These are phyloP conservation scores for Paracentrotus lividus DNA, from an alignment of 53 echinoderm and acorn worm species.

Conservation along the genomic window DNA sequence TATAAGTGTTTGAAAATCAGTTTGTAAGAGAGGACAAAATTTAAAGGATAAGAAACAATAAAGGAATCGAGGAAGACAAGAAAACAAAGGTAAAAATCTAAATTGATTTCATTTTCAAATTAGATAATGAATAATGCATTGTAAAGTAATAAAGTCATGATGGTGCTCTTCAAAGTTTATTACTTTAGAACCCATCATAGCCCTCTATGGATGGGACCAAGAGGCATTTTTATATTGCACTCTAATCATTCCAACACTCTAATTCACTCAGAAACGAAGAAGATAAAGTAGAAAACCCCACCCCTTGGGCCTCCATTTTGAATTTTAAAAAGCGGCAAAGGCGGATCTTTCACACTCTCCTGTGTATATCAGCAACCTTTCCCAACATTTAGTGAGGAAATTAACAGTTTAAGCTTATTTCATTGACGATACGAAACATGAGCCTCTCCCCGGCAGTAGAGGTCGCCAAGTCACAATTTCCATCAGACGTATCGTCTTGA, in stretches of 20 bases:
- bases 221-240: not conserved
- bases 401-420: slow-evolving; percentile 34
- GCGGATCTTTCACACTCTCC: slow-evolving; percentile 59
- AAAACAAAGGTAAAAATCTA: not conserved
- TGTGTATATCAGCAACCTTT: slow-evolving; percentile 40
- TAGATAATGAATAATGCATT: slow-evolving; percentile 34
- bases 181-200: not conserved
- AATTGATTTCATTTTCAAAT: slow-evolving; percentile 27
- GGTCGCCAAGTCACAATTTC: slow-evolving; percentile 15
- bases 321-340: slow-evolving; percentile 58
- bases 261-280: not conserved
- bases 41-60: not conserved
- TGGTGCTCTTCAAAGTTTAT: not conserved
- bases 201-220: slow-evolving; percentile 21
- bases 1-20: not conserved
- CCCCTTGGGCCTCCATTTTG: slow-evolving; percentile 14
- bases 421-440: slow-evolving; percentile 15
- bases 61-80: not conserved
- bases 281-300: not conserved
- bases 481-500: slow-evolving; percentile 24
- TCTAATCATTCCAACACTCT: not conserved
- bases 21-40: not conserved
- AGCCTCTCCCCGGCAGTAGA: slow-evolving; percentile 15
- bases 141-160: slow-evolving; percentile 19
- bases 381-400: slow-evolving; percentile 62